Percentiles rank a stretch among this genome's conserved stretches.
These are phyloP conservation scores for Conomelus anceps DNA, from an alignment of 2,888 invertebrate species.

Conservation along the genomic window DNA sequence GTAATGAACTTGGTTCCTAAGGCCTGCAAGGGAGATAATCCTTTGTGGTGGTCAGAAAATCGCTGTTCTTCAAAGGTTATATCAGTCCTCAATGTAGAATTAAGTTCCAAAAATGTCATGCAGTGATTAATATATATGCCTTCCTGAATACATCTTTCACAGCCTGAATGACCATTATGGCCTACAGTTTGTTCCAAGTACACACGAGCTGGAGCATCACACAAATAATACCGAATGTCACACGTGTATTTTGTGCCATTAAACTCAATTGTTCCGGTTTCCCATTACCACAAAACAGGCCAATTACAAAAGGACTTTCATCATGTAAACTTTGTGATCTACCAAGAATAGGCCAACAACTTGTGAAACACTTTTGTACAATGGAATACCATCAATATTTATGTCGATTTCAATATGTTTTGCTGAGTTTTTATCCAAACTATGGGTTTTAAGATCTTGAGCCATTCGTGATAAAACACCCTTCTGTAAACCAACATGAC, in stretches of 20 bases:
- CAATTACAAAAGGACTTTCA: conserved; percentile 12
- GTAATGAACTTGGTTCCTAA: conserved; percentile 29
- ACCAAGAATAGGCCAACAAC: conserved; percentile 20
- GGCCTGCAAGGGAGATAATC: conserved; percentile 32
- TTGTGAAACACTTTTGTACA: background rate
- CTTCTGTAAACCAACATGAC: conserved; percentile 11
- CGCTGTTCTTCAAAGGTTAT: conserved; percentile 25
- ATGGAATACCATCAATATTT: conserved; percentile 14
- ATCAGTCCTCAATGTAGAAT: conserved; percentile 24
- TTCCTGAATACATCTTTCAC: conserved; percentile 29
- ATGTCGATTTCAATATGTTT: background rate
- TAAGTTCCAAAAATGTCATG: conserved; percentile 23
- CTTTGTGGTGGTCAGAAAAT: conserved; percentile 31
- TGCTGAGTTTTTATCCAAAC: background rate
- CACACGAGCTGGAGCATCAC: conserved; percentile 23
- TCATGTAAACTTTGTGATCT: background rate
- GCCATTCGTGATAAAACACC: background rate
- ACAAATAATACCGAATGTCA: background rate
- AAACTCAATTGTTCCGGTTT: conserved; percentile 13
- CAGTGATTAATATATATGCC: conserved; percentile 22
- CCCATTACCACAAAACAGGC: conserved; percentile 15
- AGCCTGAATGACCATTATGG: conserved; percentile 18
- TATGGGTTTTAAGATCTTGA: background rate
- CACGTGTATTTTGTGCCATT: background rate
- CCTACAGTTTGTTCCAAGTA: conserved; percentile 20